A percentile compares a stretch with the other conserved stretches of the same genome.
phyloP scores from a whole-genome alignment of 2,113 vertebrate species.

The Todiramphus chloris region DNA sequence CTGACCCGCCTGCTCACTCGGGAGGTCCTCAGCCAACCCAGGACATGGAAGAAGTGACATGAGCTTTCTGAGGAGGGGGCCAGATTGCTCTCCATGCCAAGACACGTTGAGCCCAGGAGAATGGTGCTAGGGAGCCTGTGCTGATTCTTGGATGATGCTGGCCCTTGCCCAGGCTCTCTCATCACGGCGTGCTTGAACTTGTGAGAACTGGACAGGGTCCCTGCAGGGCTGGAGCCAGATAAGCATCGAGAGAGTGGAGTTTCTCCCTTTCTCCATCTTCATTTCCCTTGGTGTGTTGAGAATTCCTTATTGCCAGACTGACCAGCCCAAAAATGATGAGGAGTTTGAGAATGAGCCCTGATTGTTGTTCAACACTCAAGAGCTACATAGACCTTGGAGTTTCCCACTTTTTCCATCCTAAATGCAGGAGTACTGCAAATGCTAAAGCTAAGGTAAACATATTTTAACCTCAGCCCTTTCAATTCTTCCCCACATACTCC shows the following conservation, averaged over 20 bases:
- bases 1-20: neutral
- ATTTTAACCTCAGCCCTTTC: neutral
- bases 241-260: neutral
- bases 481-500: neutral
- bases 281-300: neutral
- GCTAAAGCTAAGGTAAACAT: neutral
- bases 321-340: neutral
- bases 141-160: neutral
- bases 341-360: neutral
- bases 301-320: neutral
- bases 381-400: neutral
- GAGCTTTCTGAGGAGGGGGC: neutral
- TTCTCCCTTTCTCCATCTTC: neutral
- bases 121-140: neutral
- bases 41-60: slow-evolving; percentile 26
- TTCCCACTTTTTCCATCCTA: neutral
- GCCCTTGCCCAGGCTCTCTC: neutral
- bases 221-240: neutral
- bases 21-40: neutral
- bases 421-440: neutral
- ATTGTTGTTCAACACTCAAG: neutral
- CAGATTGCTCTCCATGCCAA: neutral
- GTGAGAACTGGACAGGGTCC: neutral
- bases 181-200: neutral
- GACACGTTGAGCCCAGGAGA: neutral